These are phyloP conservation scores for Eucera pruinosa DNA, from an alignment of 2,888 invertebrate species.

Conservation along the genomic window DNA sequence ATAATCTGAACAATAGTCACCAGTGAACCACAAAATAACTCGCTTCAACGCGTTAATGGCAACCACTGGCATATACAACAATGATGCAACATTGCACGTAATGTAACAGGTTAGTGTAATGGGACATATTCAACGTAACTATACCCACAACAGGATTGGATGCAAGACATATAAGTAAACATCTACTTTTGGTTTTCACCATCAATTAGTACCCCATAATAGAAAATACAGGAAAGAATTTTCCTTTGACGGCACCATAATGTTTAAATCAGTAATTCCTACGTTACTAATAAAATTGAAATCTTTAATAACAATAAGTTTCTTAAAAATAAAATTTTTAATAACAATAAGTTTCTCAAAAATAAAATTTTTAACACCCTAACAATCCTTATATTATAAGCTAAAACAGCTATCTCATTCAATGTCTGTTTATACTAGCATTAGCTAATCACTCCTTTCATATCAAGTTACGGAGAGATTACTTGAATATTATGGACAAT, in stretches of 20 bases:
- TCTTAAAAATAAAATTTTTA: not conserved
- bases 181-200: conserved; percentile 19
- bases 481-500: too few relatives aligned
- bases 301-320: not conserved
- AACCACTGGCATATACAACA: conserved; percentile 10
- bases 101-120: conserved; percentile 35
- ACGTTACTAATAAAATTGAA: not conserved
- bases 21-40: conserved; percentile 41
- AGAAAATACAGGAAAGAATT: not conserved
- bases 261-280: conserved; percentile 1
- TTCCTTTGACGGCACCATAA: conserved; percentile 1
- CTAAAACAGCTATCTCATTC: too few relatives aligned
- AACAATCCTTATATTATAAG: too few relatives aligned
- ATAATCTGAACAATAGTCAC: conserved; percentile 10
- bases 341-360: too few relatives aligned
- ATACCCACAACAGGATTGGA: conserved; percentile 13
- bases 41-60: conserved; percentile 34
- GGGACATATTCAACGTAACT: conserved; percentile 35
- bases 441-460: too few relatives aligned
- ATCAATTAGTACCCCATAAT: not conserved
- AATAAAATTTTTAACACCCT: too few relatives aligned
- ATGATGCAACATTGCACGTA: conserved; percentile 50
- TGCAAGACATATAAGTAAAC: conserved; percentile 4
- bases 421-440: too few relatives aligned
- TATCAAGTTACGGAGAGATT: too few relatives aligned